These are phyloP conservation scores for Chymomyza procnemis DNA, from an alignment of 2,888 invertebrate species.

Conservation along the genomic window DNA sequence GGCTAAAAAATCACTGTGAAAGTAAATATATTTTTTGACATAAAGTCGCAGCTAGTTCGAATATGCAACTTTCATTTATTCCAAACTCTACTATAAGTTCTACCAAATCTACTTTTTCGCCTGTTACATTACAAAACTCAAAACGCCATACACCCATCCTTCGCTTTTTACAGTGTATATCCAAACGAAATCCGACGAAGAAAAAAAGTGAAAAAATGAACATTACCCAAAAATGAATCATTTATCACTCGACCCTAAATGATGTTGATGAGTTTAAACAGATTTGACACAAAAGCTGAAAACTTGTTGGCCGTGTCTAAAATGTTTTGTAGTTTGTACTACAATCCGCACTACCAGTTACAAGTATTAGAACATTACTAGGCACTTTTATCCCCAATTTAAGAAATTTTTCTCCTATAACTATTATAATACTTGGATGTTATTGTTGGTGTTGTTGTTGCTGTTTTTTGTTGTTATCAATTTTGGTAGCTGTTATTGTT, in stretches of 20 bases:
- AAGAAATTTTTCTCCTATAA: too few species aligned
- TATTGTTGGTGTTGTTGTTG: too few species aligned
- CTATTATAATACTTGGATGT: too few species aligned
- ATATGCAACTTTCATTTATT: too few species aligned
- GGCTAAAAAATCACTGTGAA: too few species aligned
- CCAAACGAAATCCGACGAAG: not conserved
- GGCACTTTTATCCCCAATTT: not conserved
- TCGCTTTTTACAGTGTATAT: too few species aligned
- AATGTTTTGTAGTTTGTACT: not conserved
- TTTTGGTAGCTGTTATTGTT: not conserved
- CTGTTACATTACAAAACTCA: too few species aligned
- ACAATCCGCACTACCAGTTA: not conserved
- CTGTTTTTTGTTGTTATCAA: not conserved
- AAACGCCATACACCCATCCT: too few species aligned
- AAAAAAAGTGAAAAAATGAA: not conserved
- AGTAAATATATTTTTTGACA: too few species aligned
- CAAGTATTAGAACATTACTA: constrained; percentile 1
- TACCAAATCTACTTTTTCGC: too few species aligned
- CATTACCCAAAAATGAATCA: constrained; percentile 2
- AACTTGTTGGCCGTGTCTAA: not conserved
- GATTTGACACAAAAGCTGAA: constrained; percentile 2
- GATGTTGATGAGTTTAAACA: constrained; percentile 9
- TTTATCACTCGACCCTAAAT: constrained; percentile 7
- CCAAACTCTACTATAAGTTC: too few species aligned
- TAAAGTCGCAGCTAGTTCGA: too few species aligned